These are phyloP conservation scores for Agrotis segetum DNA, from an alignment of 2,888 invertebrate species.

Conservation along the genomic window DNA sequence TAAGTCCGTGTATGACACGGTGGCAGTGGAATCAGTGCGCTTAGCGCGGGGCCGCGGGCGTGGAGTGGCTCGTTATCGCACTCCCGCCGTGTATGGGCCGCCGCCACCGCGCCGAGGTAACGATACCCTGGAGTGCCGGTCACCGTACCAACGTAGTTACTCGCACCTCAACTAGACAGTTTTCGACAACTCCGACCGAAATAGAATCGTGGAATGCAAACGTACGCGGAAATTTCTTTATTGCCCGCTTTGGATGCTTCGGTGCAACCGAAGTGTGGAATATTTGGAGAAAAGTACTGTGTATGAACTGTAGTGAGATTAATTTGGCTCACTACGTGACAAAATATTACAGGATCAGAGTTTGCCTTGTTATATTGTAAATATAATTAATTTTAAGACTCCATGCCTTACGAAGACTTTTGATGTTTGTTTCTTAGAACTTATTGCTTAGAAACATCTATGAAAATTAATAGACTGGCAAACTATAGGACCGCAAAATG, in stretches of 20 bases:
- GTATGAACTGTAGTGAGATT: conserved; percentile 5
- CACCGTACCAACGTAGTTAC: conserved; percentile 60
- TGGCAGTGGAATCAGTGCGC: conserved; percentile 67
- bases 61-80: conserved; percentile 78
- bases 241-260: conserved; percentile 36
- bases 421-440: conserved; percentile 13
- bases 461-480: conserved; percentile 1
- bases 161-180: conserved; percentile 56
- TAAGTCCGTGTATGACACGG: conserved; percentile 44
- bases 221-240: conserved; percentile 52
- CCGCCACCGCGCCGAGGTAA: conserved; percentile 58
- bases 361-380: background rate
- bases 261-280: conserved; percentile 17
- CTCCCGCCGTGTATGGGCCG: conserved; percentile 61
- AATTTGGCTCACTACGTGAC: background rate
- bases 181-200: conserved; percentile 56
- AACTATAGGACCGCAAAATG: background rate
- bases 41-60: conserved; percentile 62
- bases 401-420: background rate
- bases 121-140: conserved; percentile 66
- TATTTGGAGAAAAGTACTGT: conserved; percentile 31
- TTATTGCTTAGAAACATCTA: background rate
- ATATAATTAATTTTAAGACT: too few relatives aligned
- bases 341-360: background rate
- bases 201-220: conserved; percentile 50